Base-by-base conservation (phyloP, 2,113 vertebrate species). In the Crotalus horridus region DNA sequence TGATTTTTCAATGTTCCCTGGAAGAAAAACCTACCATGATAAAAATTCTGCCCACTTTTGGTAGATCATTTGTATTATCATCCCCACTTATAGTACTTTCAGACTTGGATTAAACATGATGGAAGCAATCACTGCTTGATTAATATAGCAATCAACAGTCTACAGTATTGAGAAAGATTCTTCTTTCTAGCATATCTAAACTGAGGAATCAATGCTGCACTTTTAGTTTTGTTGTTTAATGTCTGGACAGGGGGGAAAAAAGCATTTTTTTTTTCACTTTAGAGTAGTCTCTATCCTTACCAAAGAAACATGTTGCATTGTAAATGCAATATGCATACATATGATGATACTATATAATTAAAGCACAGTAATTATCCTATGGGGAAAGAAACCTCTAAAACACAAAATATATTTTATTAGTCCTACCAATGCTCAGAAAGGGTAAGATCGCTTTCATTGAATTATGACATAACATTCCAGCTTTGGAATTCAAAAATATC, bases 41-140 rank as follows among this genome's bases (percentile, higher is more conserved):
- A 91, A 74, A 33, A 93, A 87, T 93, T 94, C 94, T 94, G 61
- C 69, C 94, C 94, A 89, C 92, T 94, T 94, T 94, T 95, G 94
- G 87, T 39, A 94, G 10, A 91, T 87, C 33, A 86, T 23, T 95
- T 93, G 93, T 91, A 93, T 48, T 90, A 86, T 94, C 43, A 93
- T 61, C 93, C 46, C 13, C 23, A 91, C 12, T 64, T 94, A 93
- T 88, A 93, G 39, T n/a, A 43, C 39, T 43, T 51, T 21, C 26
- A 59, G 46, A 59, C n/a, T 91, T 33, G 29, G 12, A 20, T 12
- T 53, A 59, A 59, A 23, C 90, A 86, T 26, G 81, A 55, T 10
- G 29, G 26, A 90, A 21, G 61, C 48, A 56, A 56, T 56, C 55
- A 56, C 15, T 17, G 55, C 55, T 56, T 56, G 55, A 56, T 20